phyloP scores from a whole-genome alignment of 2,888 invertebrate species.

The Tachystola acroxantha region DNA sequence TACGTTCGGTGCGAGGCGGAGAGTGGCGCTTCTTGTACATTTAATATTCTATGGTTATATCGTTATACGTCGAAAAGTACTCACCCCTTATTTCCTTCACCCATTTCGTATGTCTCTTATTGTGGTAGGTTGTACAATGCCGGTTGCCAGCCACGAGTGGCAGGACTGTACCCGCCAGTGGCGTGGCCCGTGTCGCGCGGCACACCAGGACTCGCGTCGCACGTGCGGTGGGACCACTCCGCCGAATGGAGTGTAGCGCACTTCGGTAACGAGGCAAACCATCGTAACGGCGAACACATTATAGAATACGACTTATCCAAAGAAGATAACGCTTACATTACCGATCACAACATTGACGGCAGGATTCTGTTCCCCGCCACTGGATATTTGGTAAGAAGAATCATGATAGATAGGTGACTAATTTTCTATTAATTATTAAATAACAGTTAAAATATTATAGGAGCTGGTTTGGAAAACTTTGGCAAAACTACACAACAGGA shows the following conservation, averaged over 20 bases:
- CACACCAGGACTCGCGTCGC: conserved; percentile 92
- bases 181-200: conserved; percentile 92
- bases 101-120: too few relatives aligned
- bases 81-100: too few relatives aligned
- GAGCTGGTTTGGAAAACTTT: conserved; percentile 91
- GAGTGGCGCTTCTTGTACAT: too few relatives aligned
- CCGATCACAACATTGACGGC: conserved; percentile 95
- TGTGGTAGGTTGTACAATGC: conserved; percentile 82
- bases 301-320: conserved; percentile 87
- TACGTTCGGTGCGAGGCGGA: too few relatives aligned
- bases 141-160: conserved; percentile 85
- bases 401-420: neutral
- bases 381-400: conserved; percentile 86
- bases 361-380: conserved; percentile 96
- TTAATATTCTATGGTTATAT: too few relatives aligned
- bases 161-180: conserved; percentile 86
- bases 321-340: conserved; percentile 84
- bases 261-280: conserved; percentile 74
- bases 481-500: conserved; percentile 86
- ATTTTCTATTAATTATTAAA: too few relatives aligned
- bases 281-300: conserved; percentile 85
- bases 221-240: conserved; percentile 95
- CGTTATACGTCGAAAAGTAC: too few relatives aligned
- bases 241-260: conserved; percentile 91
- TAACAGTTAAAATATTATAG: conserved; percentile 32